These are phyloP conservation scores for Neolamprologus sp. DNA, from an alignment of 2,113 vertebrate species.

Conservation along the genomic window DNA sequence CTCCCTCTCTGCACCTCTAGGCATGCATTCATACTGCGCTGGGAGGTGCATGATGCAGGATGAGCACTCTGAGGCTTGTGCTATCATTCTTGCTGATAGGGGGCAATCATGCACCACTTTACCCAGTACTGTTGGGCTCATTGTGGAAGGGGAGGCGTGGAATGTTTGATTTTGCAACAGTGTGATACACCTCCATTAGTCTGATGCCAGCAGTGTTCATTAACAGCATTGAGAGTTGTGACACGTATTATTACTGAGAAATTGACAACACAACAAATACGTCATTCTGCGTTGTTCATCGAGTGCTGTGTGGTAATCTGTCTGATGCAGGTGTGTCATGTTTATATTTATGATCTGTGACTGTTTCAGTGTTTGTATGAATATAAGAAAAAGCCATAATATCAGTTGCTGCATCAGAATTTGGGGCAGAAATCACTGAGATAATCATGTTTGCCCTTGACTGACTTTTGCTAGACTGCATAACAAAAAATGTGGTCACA, in stretches of 20 bases:
- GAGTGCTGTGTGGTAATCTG: not conserved
- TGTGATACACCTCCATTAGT: constrained; percentile 46
- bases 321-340: constrained; percentile 48
- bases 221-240: not conserved
- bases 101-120: constrained; percentile 52
- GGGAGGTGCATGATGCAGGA: constrained; percentile 58
- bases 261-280: not conserved
- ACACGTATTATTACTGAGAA: not conserved
- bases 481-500: constrained; percentile 22
- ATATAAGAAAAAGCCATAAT: not conserved
- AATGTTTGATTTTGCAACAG: constrained; percentile 4
- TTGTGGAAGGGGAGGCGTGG: not conserved
- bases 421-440: not conserved
- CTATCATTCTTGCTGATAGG: constrained; percentile 38
- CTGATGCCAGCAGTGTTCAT: not conserved
- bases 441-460: constrained; percentile 31
- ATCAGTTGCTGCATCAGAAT: not conserved
- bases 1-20: constrained; percentile 46
- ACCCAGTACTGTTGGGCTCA: constrained; percentile 59
- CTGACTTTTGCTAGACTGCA: not conserved
- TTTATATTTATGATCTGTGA: not conserved
- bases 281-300: not conserved
- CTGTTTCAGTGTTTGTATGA: constrained; percentile 12
- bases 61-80: constrained; percentile 26
- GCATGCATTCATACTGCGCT: constrained; percentile 47